Conservation (phyloP, 2,113 vertebrate genomes). For the Arizona elegans region DNA sequence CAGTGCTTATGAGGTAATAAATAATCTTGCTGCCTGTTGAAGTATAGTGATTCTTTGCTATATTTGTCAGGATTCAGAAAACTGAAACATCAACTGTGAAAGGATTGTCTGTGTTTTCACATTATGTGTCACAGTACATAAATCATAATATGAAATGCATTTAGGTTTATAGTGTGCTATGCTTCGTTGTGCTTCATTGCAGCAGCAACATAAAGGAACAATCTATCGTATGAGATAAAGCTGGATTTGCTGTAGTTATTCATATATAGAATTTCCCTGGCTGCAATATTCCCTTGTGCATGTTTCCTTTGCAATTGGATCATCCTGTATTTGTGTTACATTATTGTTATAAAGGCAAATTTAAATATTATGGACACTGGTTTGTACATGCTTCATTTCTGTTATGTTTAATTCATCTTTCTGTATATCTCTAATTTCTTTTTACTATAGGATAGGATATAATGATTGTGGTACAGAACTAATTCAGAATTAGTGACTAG, state of each 20-base stretch:
- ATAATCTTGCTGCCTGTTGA: slow-evolving; percentile 1
- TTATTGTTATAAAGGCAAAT: not conserved
- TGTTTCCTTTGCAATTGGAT: not conserved
- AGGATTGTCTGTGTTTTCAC: slow-evolving; percentile 13
- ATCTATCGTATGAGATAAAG: not conserved
- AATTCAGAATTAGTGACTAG: not conserved
- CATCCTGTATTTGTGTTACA: not conserved
- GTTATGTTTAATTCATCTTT: not conserved
- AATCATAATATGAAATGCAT: not conserved
- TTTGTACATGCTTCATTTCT: not conserved
- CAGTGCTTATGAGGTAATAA: not conserved
- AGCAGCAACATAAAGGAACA: not conserved
- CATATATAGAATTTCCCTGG: not conserved
- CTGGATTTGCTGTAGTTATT: not conserved
- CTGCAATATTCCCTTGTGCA: too few relatives aligned
- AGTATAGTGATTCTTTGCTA: not conserved
- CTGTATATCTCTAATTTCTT: not conserved
- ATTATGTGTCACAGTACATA: slow-evolving; percentile 18
- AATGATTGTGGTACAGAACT: not conserved
- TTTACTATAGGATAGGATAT: not conserved
- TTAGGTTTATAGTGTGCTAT: slow-evolving; percentile 8
- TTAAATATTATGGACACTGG: not conserved
- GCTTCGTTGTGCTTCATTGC: not conserved
- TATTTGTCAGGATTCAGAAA: not conserved
- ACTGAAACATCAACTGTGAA: slow-evolving; percentile 26